Conservation (phyloP, 2,797 vertebrate species). For the Calcarius lapponicus region DNA sequence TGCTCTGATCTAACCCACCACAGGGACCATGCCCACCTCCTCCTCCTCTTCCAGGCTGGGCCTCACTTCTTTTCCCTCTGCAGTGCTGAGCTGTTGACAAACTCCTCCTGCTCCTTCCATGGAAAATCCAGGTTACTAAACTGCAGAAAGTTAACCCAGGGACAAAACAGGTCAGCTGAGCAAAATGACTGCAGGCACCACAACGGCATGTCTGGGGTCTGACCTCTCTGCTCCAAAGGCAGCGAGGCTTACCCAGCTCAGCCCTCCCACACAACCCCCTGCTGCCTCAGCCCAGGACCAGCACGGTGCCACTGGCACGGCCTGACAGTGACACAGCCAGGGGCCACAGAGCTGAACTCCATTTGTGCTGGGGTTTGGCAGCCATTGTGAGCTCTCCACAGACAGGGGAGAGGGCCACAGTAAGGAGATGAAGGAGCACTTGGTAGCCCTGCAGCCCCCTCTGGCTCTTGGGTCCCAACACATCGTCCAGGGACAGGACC, state of each 20-base stretch:
- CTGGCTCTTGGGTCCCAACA: neutral
- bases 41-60: neutral
- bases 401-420: rapidly evolving
- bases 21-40: neutral
- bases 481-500: neutral
- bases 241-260: neutral
- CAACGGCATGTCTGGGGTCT: rapidly evolving
- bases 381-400: neutral
- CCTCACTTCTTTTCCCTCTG: neutral
- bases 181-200: neutral
- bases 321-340: neutral
- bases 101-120: neutral
- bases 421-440: neutral
- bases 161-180: neutral
- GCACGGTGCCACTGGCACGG: rapidly evolving
- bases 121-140: neutral
- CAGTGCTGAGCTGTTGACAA: neutral
- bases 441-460: neutral
- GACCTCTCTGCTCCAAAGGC: neutral
- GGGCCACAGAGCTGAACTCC: neutral
- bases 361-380: neutral
- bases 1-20: neutral
- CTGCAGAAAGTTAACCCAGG: neutral
- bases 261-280: neutral
- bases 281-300: rapidly evolving